Evolutionary conservation across 2,888 invertebrate genomes (phyloP).

Genomic region (Andrena flavipes): DNA sequence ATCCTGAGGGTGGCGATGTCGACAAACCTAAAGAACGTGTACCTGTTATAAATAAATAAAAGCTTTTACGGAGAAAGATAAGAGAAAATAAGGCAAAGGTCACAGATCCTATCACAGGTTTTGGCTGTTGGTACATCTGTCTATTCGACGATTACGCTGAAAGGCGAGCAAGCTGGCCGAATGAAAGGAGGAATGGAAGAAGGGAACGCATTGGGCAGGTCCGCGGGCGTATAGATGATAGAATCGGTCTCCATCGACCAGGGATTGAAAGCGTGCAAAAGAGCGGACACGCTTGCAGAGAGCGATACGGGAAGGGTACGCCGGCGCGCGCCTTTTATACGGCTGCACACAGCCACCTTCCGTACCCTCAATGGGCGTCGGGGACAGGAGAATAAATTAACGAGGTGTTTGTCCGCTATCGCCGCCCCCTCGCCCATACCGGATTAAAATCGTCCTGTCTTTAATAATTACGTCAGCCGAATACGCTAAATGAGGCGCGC

Average conservation of each 20-base stretch:
- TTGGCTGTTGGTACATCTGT: too few relatives aligned
- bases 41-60: too few relatives aligned
- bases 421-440: conserved; percentile 31
- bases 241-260: conserved; percentile 44
- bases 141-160: too few relatives aligned
- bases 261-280: conserved; percentile 21
- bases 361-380: conserved; percentile 57
- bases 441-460: conserved; percentile 69
- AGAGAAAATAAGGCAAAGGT: too few relatives aligned
- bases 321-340: conserved; percentile 19
- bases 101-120: too few relatives aligned
- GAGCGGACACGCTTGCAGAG: conserved; percentile 31
- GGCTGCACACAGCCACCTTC: conserved; percentile 11
- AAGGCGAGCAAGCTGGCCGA: too few relatives aligned
- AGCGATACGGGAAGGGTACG: conserved; percentile 9
- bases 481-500: conserved; percentile 68
- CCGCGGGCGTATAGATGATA: conserved; percentile 12
- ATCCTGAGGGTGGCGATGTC: too few relatives aligned
- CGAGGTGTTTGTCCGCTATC: conserved; percentile 71
- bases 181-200: background rate
- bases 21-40: too few relatives aligned
- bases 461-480: conserved; percentile 69
- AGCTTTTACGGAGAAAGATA: too few relatives aligned
- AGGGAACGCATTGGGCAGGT: background rate
- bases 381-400: conserved; percentile 70